Percentiles rank a stretch among this genome's conserved stretches.
phyloP scores from a whole-genome alignment of 2,113 vertebrate species.

The Vireo altiloquus region DNA sequence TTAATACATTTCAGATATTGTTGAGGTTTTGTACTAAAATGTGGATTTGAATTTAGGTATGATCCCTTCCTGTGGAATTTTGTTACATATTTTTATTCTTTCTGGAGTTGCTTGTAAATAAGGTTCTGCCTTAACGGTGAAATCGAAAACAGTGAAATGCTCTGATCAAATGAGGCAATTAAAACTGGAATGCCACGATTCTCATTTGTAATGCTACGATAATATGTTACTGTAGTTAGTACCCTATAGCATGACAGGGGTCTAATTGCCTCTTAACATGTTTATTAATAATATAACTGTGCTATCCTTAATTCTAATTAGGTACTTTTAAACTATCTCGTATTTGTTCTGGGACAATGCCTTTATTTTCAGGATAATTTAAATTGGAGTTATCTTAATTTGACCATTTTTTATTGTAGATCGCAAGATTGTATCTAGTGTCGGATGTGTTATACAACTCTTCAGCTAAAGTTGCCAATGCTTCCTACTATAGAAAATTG shows the following conservation, averaged over 20 bases:
- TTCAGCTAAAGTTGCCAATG: conserved; percentile 97
- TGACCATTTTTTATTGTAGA: conserved; percentile 75
- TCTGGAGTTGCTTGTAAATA: not conserved
- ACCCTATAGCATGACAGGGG: not conserved
- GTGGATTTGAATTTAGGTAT: not conserved
- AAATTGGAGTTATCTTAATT: not conserved
- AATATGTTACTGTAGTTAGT: not conserved
- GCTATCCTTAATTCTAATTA: not conserved
- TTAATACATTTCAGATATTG: not conserved
- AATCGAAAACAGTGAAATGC: not conserved
- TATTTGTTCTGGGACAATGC: not conserved
- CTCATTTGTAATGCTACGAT: not conserved
- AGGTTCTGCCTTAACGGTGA: not conserved
- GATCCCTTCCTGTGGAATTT: not conserved
- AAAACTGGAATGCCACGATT: not conserved
- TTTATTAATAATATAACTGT: not conserved
- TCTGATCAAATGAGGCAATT: not conserved
- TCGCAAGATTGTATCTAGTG: conserved; percentile 95
- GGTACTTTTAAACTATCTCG: not conserved
- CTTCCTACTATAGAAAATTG: conserved; percentile 99
- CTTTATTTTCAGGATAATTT: not conserved
- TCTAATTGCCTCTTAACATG: not conserved
- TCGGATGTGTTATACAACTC: conserved; percentile 98
- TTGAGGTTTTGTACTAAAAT: not conserved
- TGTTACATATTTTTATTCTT: not conserved